These are phyloP conservation scores for Elachura formosa DNA, from an alignment of 2,113 vertebrate species.

Conservation along the genomic window DNA sequence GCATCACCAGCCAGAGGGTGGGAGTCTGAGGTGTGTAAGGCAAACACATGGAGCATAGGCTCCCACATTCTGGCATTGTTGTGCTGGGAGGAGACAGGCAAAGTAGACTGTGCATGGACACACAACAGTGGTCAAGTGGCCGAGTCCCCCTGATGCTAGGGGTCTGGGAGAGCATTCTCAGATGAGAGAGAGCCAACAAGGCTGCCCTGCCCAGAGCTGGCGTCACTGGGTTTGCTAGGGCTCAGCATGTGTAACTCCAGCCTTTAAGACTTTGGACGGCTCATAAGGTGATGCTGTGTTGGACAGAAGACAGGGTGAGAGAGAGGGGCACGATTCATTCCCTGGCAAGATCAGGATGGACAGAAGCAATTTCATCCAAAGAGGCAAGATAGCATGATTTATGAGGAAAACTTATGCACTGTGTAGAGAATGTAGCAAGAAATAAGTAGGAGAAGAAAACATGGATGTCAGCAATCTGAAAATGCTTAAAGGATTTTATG, in stretches of 20 bases:
- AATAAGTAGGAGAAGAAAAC: neutral
- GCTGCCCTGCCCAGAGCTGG: neutral
- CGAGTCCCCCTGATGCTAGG: accelerated
- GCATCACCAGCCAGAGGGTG: accelerated
- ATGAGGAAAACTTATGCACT: neutral
- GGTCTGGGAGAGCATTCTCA: neutral
- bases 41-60: accelerated
- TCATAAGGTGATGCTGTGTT: neutral
- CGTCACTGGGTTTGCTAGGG: accelerated
- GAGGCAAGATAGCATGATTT: neutral
- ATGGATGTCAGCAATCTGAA: neutral
- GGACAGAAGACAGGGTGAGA: neutral
- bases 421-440: neutral
- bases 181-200: accelerated
- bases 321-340: neutral
- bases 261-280: neutral
- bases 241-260: accelerated
- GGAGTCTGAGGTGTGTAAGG: accelerated
- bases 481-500: neutral
- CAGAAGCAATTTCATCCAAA: neutral
- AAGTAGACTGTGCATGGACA: neutral
- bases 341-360: neutral
- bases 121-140: neutral
- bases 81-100: accelerated
- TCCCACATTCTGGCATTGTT: neutral